Percentiles rank a stretch among this genome's conserved stretches.
phyloP scores from a whole-genome alignment of 1,140 invertebrate species.

The Bombus fervidus region DNA sequence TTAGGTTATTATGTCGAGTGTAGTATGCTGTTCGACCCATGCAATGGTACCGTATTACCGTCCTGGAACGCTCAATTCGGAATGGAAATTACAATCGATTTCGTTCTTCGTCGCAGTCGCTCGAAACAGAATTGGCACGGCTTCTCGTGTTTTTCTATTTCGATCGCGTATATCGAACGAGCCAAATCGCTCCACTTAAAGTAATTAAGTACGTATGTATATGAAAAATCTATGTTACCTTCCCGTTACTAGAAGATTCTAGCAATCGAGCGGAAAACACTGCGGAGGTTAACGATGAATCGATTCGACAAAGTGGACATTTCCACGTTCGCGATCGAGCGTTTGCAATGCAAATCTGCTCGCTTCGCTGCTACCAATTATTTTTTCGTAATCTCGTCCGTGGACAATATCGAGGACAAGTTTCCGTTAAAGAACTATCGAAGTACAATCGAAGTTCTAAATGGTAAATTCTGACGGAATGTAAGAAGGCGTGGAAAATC shows the following conservation, averaged over 20 bases:
- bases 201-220: neutral
- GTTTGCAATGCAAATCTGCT: constrained; percentile 1
- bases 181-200: neutral
- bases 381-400: neutral
- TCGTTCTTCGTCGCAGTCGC: neutral
- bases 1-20: constrained; percentile 17
- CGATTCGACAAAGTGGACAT: neutral
- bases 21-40: constrained; percentile 21
- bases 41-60: constrained; percentile 13
- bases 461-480: neutral
- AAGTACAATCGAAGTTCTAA: neutral
- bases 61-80: constrained; percentile 9
- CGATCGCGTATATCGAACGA: neutral
- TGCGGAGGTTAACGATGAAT: constrained; percentile 2
- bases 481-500: neutral
- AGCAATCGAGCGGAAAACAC: neutral
- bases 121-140: neutral
- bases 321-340: neutral
- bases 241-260: too few species aligned
- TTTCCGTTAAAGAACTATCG: neutral
- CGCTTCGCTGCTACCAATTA: neutral
- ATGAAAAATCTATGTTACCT: too few species aligned
- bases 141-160: neutral
- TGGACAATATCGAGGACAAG: neutral
- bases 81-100: constrained; percentile 48